Evolutionary conservation across 2,113 vertebrate genomes (phyloP).

Genomic region (Myotis lucifugus): DNA sequence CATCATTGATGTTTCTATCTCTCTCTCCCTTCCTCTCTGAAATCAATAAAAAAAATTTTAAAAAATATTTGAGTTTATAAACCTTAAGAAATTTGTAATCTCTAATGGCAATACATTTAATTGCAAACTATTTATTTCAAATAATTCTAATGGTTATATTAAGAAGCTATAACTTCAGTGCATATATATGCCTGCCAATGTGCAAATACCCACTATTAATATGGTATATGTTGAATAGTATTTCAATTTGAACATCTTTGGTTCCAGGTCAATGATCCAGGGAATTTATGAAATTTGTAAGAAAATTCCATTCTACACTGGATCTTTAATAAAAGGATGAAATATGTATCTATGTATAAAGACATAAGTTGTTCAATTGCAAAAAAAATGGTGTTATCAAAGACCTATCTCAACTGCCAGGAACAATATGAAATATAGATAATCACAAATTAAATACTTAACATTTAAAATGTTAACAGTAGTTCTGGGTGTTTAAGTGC

Average conservation of each 20-base stretch:
- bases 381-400: conserved; percentile 13
- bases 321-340: background rate
- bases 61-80: background rate
- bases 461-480: conserved; percentile 37
- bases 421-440: background rate
- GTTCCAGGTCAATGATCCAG: background rate
- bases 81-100: background rate
- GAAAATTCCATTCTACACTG: background rate
- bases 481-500: conserved; percentile 24
- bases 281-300: conserved; percentile 8
- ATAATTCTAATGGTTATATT: background rate
- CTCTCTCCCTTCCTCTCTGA: no score
- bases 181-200: background rate
- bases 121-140: conserved; percentile 9
- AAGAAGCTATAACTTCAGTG: background rate
- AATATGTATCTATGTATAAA: background rate
- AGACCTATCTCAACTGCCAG: background rate
- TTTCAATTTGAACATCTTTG: background rate
- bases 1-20: no score
- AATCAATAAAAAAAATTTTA: no score
- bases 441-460: conserved; percentile 34
- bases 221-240: background rate
- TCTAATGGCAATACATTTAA: background rate
- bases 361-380: background rate
- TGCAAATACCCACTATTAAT: background rate